Percentiles rank a stretch among this genome's conserved stretches.
These are phyloP conservation scores for Hydropsyche tenuis DNA, from an alignment of 1,140 invertebrate species.

Conservation along the genomic window DNA sequence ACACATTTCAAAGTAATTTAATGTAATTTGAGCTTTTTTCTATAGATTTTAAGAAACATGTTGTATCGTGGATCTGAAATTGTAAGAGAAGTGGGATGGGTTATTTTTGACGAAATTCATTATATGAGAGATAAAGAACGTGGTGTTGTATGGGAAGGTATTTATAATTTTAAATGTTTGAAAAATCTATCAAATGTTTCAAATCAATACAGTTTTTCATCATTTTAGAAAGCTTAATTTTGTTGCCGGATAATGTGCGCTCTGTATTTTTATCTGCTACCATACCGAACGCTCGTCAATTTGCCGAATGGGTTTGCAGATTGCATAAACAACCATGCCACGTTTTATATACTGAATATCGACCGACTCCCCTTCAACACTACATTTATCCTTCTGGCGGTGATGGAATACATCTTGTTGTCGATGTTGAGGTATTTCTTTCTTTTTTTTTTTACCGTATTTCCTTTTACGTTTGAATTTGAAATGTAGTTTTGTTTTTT, in stretches of 20 bases:
- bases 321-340: constrained; percentile 97
- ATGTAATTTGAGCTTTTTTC: neutral
- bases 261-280: constrained; percentile 99
- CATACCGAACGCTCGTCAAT: constrained; percentile 98
- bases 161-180: constrained; percentile 26
- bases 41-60: constrained; percentile 95
- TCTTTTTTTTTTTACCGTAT: neutral
- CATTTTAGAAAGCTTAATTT: constrained; percentile 91
- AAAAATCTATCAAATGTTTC: too few species aligned
- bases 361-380: constrained; percentile 97
- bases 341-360: constrained; percentile 98
- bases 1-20: too few species aligned
- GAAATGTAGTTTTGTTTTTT: neutral
- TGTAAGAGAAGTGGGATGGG: constrained; percentile 99
- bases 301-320: constrained; percentile 98
- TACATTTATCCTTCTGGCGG: constrained; percentile 96
- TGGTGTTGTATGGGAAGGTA: constrained; percentile 94
- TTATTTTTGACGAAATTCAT: constrained; percentile 99
- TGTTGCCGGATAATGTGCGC: constrained; percentile 96
- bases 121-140: constrained; percentile 99
- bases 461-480: neutral
- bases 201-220: too few species aligned
- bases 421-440: constrained; percentile 82
- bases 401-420: constrained; percentile 95
- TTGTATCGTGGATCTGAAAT: constrained; percentile 97